phyloP scores from a whole-genome alignment of 2,888 invertebrate species.

The Trichogramma evanescens region DNA sequence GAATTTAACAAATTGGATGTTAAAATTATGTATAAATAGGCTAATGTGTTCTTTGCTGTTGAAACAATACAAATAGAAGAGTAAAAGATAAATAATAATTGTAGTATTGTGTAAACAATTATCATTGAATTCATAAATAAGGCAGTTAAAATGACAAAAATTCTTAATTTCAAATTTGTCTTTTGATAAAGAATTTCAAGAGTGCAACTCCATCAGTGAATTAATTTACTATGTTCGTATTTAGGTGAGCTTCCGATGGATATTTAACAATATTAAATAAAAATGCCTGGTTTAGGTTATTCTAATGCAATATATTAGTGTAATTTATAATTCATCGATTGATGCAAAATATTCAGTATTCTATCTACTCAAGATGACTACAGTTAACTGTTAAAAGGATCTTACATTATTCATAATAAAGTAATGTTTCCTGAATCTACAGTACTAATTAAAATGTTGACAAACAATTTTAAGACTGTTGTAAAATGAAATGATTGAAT shows the following conservation, averaged over 20 bases:
- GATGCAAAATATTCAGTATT: too few species aligned
- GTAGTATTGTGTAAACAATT: constrained; percentile 10
- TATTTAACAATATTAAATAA: constrained; percentile 5
- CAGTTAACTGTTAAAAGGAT: too few species aligned
- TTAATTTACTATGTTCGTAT: constrained; percentile 10
- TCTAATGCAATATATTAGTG: constrained; percentile 13
- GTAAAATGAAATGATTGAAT: too few species aligned
- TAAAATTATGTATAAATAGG: constrained; percentile 23
- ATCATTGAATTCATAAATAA: constrained; percentile 9
- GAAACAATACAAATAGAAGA: constrained; percentile 13
- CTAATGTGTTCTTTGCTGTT: constrained; percentile 3
- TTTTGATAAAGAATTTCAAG: neutral
- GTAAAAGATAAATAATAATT: constrained; percentile 15
- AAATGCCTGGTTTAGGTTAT: too few species aligned
- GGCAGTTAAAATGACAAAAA: neutral
- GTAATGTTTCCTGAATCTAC: too few species aligned
- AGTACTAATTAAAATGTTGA: too few species aligned
- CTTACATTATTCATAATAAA: too few species aligned
- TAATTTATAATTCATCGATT: constrained; percentile 6
- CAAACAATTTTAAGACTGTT: too few species aligned
- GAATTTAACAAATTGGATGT: constrained; percentile 29
- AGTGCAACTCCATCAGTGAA: neutral
- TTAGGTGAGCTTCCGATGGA: constrained; percentile 2
- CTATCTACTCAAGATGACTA: too few species aligned
- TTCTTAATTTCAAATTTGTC: too few species aligned